Base-by-base conservation (phyloP, 2,797 vertebrate genomes). In the Thaleichthys pacificus region DNA sequence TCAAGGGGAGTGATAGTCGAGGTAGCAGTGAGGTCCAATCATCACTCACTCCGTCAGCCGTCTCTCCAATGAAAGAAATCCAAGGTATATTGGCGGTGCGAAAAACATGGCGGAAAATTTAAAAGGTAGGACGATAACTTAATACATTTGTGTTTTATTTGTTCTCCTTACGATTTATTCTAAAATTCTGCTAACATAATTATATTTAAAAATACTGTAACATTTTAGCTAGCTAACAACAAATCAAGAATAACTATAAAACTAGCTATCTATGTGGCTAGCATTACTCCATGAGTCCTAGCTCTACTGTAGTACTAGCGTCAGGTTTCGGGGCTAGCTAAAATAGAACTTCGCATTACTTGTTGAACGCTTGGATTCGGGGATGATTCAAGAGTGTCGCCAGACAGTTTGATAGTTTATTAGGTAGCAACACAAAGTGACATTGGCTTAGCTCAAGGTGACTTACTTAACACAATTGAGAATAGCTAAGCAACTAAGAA, bases 91-190 rank as follows among this genome's bases (percentile, higher is more conserved):
- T 90, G 88, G 88, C 87, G 54, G 66, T 47, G 88, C 84, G 82
- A 71, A 21, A 87, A 92, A 89, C 78, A 94, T 94, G 93, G 93
- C 92, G 89, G 91, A 89, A 88, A 61, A 83, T 92, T 93, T 91
- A 82, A 93, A 93, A 90, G 92, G 92, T 93, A 91, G 17, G 69
- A 80, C 54, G 5, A 42, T 15, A 21, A 54, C 32, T 30, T 32
- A 12, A 12, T 24, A 8, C 6, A 24, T 60, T 14, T 15, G 12
- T 30, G 26, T 28, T 58, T 38, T 22, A 58, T 35, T 60, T 60
- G 2, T 38, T 58, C 3, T 69, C n/a, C 15, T 58, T 60, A 3
- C 4, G 30, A 14, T 15, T 28, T 24, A 19, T 51, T 14, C 49
- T 14, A 14, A 14, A 51, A 6, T 19, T 54, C 51, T 42, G 7